Evolutionary conservation across 2,113 vertebrate genomes (phyloP), one percentile per base, ranked within the genome.

Genomic region (Toxotes jaculatrix): DNA sequence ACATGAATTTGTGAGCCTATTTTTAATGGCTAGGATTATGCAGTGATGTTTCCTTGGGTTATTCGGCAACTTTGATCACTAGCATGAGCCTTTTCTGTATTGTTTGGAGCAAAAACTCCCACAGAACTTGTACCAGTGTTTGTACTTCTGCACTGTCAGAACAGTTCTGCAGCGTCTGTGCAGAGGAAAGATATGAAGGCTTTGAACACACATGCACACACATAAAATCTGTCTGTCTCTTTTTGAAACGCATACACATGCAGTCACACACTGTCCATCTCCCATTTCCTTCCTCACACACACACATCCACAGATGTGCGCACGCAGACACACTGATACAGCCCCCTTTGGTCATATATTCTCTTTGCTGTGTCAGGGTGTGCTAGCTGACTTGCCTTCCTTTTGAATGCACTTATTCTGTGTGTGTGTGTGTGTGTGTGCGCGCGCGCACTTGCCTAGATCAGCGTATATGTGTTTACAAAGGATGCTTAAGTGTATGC

Each of bases 61-160:
- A 83, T 76, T 79, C 74, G 72, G 23, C 64, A 5, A 73, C 88
- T 90, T 90, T 91, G 84, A 88, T 91, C 88, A 79, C 51, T 19
- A 40, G 60, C 68, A 70, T 61, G 79, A 90, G 80, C 49, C 59
- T 74, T 73, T 85, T 89, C 51, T 82, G 74, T 62, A 49, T 87
- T 84, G 80, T 87, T 77, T 73, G 60, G 57, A 89, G 77, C 56
- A 80, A 85, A 87, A 88, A 80, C 78, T 91, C 84, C 61, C 59
- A 81, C 67, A 63, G 74, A 85, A 87, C 75, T 82, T 74, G 75
- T 61, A 57, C 80, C 80, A 27, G 74, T 79, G 84, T 85, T 81
- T 86, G 79, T 80, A 87, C 85, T 86, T 90, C 83, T 88, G 81
- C 83, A 72, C 86, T 88, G 84, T 90, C 90, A 90, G 82, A 83